Evolutionary conservation across 2,113 vertebrate genomes (phyloP).

Genomic region (Glaucidium brasilianum): DNA sequence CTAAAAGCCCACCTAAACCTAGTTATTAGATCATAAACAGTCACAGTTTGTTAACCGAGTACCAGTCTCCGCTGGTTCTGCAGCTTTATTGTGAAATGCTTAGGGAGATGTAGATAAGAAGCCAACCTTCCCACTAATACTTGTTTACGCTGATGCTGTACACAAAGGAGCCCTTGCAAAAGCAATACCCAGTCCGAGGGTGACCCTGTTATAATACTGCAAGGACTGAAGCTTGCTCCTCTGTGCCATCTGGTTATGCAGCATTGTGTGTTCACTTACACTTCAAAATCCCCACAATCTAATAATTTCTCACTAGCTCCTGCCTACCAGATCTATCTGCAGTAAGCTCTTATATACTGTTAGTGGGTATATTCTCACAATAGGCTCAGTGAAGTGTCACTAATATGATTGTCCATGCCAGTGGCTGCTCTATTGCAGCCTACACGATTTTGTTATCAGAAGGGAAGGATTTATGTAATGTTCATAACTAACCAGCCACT

Average conservation of each 20-base stretch:
- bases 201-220: not conserved
- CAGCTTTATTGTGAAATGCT: slow-evolving; percentile 35
- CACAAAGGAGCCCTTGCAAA: not conserved
- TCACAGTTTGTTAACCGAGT: not conserved
- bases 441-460: slow-evolving; percentile 24
- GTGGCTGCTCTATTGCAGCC: slow-evolving; percentile 56
- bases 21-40: slow-evolving; percentile 5
- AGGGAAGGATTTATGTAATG: slow-evolving; percentile 26
- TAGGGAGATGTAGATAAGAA: slow-evolving; percentile 34
- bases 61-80: slow-evolving; percentile 9
- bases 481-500: slow-evolving; percentile 17
- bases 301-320: not conserved
- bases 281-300: slow-evolving; percentile 9
- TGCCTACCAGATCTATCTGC: slow-evolving; percentile 4
- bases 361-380: slow-evolving; percentile 12
- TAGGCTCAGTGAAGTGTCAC: slow-evolving; percentile 28
- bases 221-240: not conserved
- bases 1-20: not conserved
- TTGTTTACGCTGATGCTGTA: not conserved
- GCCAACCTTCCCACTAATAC: not conserved
- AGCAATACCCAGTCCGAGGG: not conserved
- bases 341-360: slow-evolving; percentile 15
- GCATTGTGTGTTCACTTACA: not conserved
- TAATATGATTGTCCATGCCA: slow-evolving; percentile 56
- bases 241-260: not conserved